Conservation (phyloP, 2,888 invertebrate species). For the Mamestra brassicae region DNA sequence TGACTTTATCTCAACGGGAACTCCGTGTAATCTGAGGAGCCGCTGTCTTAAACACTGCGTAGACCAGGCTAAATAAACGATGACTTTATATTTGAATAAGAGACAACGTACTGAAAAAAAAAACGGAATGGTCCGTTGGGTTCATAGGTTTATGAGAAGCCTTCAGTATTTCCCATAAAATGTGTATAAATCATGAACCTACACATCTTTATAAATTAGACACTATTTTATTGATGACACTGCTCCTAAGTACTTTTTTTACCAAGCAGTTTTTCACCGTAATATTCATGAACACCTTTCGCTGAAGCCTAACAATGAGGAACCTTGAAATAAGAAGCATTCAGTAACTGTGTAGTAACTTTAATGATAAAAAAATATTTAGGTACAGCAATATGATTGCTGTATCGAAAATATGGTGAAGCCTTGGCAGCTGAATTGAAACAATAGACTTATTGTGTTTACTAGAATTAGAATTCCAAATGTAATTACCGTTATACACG, state of each 20-base stretch:
- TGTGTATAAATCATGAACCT: not conserved
- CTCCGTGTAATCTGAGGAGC: not conserved
- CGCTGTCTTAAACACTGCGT: not conserved
- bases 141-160: not conserved
- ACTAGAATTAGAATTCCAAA: slow-evolving; percentile 34
- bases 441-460: slow-evolving; percentile 34
- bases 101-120: not conserved
- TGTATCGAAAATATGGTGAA: slow-evolving; percentile 15
- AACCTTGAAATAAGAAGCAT: slow-evolving; percentile 23
- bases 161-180: no score
- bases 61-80: not conserved
- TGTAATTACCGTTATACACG: not conserved
- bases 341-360: slow-evolving; percentile 1
- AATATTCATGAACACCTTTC: not conserved
- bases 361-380: slow-evolving; percentile 32
- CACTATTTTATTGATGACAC: not conserved
- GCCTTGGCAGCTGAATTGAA: slow-evolving; percentile 7
- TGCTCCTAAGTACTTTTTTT: not conserved
- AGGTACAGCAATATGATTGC: slow-evolving; percentile 4
- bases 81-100: no score
- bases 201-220: not conserved
- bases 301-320: not conserved
- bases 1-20: not conserved
- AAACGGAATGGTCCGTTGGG: not conserved
- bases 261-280: not conserved